Evolutionary conservation across 2,113 vertebrate species (phyloP), one percentile per base, ranked within the genome.

Genomic region (Callipepla squamata): DNA sequence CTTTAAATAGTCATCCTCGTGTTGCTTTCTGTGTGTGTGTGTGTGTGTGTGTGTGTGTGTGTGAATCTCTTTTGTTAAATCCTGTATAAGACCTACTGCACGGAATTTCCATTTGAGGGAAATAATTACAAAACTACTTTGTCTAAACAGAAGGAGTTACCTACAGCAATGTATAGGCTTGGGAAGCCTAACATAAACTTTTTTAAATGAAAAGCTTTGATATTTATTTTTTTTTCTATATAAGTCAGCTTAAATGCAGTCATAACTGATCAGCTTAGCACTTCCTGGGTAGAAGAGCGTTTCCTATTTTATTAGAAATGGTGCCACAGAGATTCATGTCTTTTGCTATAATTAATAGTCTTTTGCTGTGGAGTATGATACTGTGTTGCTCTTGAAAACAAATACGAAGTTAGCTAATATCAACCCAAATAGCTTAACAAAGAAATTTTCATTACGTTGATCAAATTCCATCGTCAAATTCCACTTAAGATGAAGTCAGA

Each of bases 301-400:
- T 76, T 88, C 66, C 76, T 84, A 1, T 79, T 78, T 83, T 51
- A 22, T 74, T 61, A 59, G 73, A 62, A 87, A n/a, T 20, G 15
- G 34, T 83, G 28, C 20, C 13, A 13, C 5, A 15, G 42, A 69
- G 45, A 50, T 32, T 42, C 15, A 25, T 36, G 8, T 61, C 15
- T 79, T 47, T 11, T 16, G 14, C 11, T 51, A 12, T 42, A 18
- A 25, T 36, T 6, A 2, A 25, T 0, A 0, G 8, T 65, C 15
- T 79, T 47, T 11, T 16, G 14, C 13, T 51, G 11, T 20, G 55
- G 44, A 51, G 79, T 87, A 75, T 65, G 48, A 40, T 59, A 4
- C 11, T 9, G 8, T 21, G 7, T 66, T 67, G 32, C 18, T 5
- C 67, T 76, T 3, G 1, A 80, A 92, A 36, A 3, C 4, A 91